Base-by-base conservation (phyloP, 1,140 invertebrate species). In the Drosophila bocqueti region DNA sequence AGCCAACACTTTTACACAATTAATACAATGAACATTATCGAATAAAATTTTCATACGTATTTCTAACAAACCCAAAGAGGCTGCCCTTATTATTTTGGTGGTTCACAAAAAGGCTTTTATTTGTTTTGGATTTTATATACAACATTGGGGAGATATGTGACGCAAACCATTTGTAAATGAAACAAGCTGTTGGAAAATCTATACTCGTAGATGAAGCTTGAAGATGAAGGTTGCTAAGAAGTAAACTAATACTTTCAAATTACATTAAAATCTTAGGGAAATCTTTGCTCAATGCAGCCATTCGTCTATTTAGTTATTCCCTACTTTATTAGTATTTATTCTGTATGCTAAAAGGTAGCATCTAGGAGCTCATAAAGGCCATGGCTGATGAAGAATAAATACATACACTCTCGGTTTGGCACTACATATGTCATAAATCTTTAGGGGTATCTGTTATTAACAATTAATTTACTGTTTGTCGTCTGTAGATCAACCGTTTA, bases 1-100 rank as follows among this genome's bases (percentile, higher is more conserved):
- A 67, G 65, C 76, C 65, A 83, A 68, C 54, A 76, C 60, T 74
- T 50, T 61, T 63, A 77, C 62, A 66, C 79, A 81, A 60, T 59
- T 81, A 84, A 87, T 87, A 87, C 84, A 87, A 87, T 87, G 84
- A 87, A 87, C 77, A 89, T 87, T 87, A 87, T 87, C 84, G 81
- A 91, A 91, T 91, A 91, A 91, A 91, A 90, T 74, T 91, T 91
- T 84, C 89, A 91, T 91, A 91, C 87, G 81, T 87, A 90, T 91
- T 91, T 91, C 83, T 91, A 91, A 91, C 67, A 87, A 91, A 89
- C 62, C 66, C 69, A 79, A 55, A 0, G 16, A 40, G 0, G 15
- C 8, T 15, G 8, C 6, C 4, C 2, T 21, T 36, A 54, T 36
- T 34, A 34, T 18, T 29, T 18, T 18, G 24, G 2, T n/a, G 49